phyloP scores from a whole-genome alignment of 2,888 invertebrate genomes.

The Plebejus melissa region DNA sequence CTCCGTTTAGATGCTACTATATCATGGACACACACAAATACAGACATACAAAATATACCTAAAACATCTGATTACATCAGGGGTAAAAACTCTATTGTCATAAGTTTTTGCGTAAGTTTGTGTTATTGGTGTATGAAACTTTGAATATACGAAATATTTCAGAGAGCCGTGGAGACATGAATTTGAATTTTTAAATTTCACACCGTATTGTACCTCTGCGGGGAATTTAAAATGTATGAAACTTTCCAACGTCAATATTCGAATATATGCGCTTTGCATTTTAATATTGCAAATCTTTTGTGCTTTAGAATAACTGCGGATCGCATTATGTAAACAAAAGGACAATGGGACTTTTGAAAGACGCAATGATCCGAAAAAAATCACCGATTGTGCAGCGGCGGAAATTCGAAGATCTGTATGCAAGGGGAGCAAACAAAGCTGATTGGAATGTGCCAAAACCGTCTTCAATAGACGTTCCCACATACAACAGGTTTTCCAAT shows the following conservation, averaged over 20 bases:
- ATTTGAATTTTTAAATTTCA: conserved; percentile 19
- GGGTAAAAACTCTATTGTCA: background rate
- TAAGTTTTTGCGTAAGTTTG: background rate
- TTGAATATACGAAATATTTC: background rate
- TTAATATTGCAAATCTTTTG: conserved; percentile 20
- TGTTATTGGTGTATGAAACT: background rate
- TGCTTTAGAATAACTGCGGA: conserved; percentile 26
- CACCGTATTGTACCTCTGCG: conserved; percentile 6
- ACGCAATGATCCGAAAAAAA: conserved; percentile 42
- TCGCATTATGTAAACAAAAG: conserved; percentile 31
- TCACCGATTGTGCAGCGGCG: conserved; percentile 40
- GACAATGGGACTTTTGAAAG: conserved; percentile 39
- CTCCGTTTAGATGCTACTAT: too few species aligned
- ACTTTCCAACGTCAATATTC: conserved; percentile 24
- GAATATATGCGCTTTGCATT: conserved; percentile 20
- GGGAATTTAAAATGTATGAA: conserved; percentile 24
- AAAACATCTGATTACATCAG: background rate
- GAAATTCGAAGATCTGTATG: conserved; percentile 45
- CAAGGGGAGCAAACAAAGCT: conserved; percentile 42
- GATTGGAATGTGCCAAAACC: conserved; percentile 40
- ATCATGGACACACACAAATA: background rate
- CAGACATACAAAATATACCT: background rate
- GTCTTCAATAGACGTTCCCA: conserved; percentile 36
- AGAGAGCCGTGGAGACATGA: background rate
- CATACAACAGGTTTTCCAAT: conserved; percentile 40